phyloP scores from a whole-genome alignment of 2,888 invertebrate species.

The Dryadula phaetusa region DNA sequence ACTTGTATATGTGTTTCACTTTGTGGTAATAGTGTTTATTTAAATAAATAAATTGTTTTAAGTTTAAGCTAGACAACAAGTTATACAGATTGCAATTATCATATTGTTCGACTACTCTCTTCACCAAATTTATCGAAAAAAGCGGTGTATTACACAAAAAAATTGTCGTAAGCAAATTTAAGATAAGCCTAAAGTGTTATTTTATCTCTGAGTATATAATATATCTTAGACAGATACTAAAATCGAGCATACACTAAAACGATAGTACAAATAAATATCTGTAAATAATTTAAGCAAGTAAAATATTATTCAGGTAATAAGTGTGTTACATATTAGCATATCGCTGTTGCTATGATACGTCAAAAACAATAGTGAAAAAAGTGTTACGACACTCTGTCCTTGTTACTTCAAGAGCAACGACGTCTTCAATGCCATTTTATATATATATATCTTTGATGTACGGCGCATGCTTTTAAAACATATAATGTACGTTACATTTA shows the following conservation, averaged over 20 bases:
- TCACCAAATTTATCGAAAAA: not conserved
- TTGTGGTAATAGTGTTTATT: not conserved
- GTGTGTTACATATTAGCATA: not conserved
- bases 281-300: not conserved
- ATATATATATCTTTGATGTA: conserved; percentile 6
- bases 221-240: conserved; percentile 4
- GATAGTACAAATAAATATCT: not conserved
- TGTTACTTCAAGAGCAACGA: conserved; percentile 10
- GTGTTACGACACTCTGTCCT: not conserved
- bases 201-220: not conserved
- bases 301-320: not conserved
- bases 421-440: conserved; percentile 3
- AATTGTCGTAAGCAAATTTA: not conserved
- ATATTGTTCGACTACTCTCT: no score
- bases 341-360: not conserved
- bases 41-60: not conserved
- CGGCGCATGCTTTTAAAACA: not conserved
- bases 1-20: not conserved
- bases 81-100: not conserved
- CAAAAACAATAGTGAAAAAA: conserved; percentile 8
- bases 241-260: not conserved
- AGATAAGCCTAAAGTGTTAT: conserved; percentile 11
- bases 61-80: not conserved
- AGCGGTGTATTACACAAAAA: conserved; percentile 4
- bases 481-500: not conserved